phyloP scores from a whole-genome alignment of 2,888 invertebrate genomes.

The Chorisops tibialis region DNA sequence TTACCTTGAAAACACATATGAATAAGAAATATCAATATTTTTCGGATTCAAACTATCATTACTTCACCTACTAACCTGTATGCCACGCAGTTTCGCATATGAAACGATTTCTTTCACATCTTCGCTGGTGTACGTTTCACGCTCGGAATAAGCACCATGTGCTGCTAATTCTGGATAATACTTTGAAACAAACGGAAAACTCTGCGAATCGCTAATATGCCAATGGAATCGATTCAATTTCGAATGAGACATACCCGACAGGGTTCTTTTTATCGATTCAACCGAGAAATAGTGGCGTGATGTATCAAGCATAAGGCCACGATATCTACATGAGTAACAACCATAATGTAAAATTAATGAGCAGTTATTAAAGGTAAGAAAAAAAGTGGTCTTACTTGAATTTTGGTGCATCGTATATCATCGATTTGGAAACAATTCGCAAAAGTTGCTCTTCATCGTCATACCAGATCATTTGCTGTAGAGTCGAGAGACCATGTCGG shows the following conservation, averaged over 20 bases:
- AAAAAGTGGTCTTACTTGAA: constrained; percentile 51
- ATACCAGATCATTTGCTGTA: constrained; percentile 78
- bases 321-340: constrained; percentile 54
- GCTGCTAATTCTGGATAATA: constrained; percentile 73
- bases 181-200: constrained; percentile 80
- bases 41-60: not conserved
- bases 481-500: constrained; percentile 71
- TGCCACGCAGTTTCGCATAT: constrained; percentile 76
- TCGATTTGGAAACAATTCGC: constrained; percentile 63
- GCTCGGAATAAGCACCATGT: constrained; percentile 82
- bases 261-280: constrained; percentile 65
- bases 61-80: constrained; percentile 65
- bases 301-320: constrained; percentile 88
- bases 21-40: not conserved
- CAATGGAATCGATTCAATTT: constrained; percentile 93
- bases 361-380: not conserved
- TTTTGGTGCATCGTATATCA: constrained; percentile 73
- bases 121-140: constrained; percentile 68
- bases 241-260: constrained; percentile 84
- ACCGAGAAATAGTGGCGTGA: constrained; percentile 84
- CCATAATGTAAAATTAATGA: not conserved
- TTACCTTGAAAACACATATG: constrained; percentile 57
- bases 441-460: constrained; percentile 65
- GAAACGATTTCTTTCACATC: constrained; percentile 71
- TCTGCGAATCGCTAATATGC: constrained; percentile 88